Evolutionary conservation across 92 coral and sea anemone species (phyloP), one percentile per base, ranked within the genome.

Genomic region (Scolanthus callimorphus): DNA sequence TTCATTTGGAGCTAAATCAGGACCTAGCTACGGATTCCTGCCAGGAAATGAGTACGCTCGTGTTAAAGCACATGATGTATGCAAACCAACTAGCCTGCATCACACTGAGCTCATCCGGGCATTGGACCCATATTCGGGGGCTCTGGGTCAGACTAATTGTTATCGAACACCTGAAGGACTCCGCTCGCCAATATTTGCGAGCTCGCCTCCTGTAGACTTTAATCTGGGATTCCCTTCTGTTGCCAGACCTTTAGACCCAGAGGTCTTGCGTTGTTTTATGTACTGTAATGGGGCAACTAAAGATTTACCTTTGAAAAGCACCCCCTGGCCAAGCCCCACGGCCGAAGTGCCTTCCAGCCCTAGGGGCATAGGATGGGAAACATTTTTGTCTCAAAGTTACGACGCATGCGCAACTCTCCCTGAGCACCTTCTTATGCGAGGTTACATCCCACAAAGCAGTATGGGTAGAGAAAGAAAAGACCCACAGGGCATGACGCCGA

Each of bases 401-500:
- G 68, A 46, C 39, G 12, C 52, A 46, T 46, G 52, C 23, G 23
- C 19, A 9, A 4, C 22, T 19, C 19, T 46, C 11, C 24, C 68
- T 3, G 39, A 61, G 27, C 68, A 61, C 25, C 55, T 26, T 24
- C 26, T 47, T 19, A 25, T 51, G 22, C 38, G 65, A 47, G 75
- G 65, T 19, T 68, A 12, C 17, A 21, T 68, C 3, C 4, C 75
- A 4, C 65, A 59, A 20, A 26, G 51, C 1, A 46, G 54, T 28
- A 28, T 68, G 20, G 45, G 11, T 43, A 66, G 52, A 9, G 73
- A 51, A 1, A 27, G 34, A 45, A 60, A 69, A 23, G 73, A 71
- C 23, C 90, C 88, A 15, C 97, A 94, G 21, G 75, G 56, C 0
- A 31, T 54, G 20, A 23, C 59, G 11, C 59, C 45, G 15, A 88